These are phyloP conservation scores for Cheumatopsyche charites DNA, from an alignment of 1,140 invertebrate genomes.

Conservation along the genomic window DNA sequence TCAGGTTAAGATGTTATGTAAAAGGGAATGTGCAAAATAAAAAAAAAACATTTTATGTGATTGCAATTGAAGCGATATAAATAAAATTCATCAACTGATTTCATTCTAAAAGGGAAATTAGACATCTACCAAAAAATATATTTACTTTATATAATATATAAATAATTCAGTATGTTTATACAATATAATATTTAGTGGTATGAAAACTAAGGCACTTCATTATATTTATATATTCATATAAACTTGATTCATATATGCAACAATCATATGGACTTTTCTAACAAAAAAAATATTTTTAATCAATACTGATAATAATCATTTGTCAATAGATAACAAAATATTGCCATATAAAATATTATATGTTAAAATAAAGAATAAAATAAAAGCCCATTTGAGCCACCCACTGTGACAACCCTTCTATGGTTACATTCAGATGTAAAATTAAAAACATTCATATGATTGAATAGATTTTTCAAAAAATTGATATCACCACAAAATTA, in stretches of 20 bases:
- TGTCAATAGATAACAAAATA: conserved; percentile 33
- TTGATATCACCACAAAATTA: no score
- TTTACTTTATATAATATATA: background rate
- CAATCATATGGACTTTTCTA: conserved; percentile 12
- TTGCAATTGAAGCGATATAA: no score
- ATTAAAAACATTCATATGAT: conserved; percentile 5
- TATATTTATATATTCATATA: background rate
- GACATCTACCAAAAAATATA: background rate
- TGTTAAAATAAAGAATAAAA: conserved; percentile 23
- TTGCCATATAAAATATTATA: conserved; percentile 35
- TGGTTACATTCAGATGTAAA: background rate
- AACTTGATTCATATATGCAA: background rate
- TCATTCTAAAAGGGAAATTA: background rate
- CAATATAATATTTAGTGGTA: background rate
- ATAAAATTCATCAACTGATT: background rate
- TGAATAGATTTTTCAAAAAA: conserved; percentile 5
- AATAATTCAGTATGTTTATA: background rate
- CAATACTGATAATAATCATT: conserved; percentile 35
- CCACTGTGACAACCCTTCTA: conserved; percentile 4
- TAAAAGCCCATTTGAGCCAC: conserved; percentile 22
- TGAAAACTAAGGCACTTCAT: conserved; percentile 12
- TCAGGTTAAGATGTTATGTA: no score
- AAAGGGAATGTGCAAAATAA: no score
- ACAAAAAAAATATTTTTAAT: conserved; percentile 4
- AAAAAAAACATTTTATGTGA: no score